A percentile compares a stretch with the other conserved stretches of the same genome.
These are phyloP conservation scores for Anneissia japonica DNA, from an alignment of 35 echinoderm and acorn worm genomes.

Conservation along the genomic window DNA sequence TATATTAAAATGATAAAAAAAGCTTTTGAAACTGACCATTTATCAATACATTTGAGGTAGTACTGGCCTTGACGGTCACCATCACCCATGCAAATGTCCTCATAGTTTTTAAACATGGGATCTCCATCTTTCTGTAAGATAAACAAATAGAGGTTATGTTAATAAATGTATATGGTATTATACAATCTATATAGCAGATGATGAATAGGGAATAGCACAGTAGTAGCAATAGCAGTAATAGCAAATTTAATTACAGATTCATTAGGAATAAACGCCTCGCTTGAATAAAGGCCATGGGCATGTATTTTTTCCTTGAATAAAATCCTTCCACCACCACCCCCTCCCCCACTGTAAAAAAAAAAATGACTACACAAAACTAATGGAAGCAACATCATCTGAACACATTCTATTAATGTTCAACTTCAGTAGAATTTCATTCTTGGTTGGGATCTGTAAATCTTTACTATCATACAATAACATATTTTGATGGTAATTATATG, in stretches of 20 bases:
- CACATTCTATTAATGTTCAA: too few species aligned
- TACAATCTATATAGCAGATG: neutral
- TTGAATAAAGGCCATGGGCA: neutral
- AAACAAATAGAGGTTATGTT: neutral
- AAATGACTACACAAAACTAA: too few species aligned
- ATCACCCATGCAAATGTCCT: slow-evolving; percentile 80
- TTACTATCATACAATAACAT: too few species aligned
- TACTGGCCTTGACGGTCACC: slow-evolving; percentile 55
- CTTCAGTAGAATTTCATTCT: too few species aligned
- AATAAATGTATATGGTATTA: neutral
- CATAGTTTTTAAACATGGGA: slow-evolving; percentile 70
- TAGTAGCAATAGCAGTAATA: neutral
- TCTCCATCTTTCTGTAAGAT: slow-evolving; percentile 68
- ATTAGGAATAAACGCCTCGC: neutral
- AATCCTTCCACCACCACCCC: too few species aligned
- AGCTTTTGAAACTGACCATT: slow-evolving; percentile 54
- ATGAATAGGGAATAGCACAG: neutral
- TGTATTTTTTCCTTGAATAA: neutral
- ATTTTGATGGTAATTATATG: too few species aligned
- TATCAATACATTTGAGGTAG: slow-evolving; percentile 67
- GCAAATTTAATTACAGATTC: neutral
- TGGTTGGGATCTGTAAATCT: too few species aligned
- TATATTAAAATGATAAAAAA: neutral
- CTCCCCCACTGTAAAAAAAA: too few species aligned
- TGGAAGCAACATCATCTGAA: too few species aligned